Percentiles rank a stretch among this genome's conserved stretches.
These are phyloP conservation scores for Rhopalosiphum nymphaeae DNA, from an alignment of 2,888 invertebrate species.

Conservation along the genomic window DNA sequence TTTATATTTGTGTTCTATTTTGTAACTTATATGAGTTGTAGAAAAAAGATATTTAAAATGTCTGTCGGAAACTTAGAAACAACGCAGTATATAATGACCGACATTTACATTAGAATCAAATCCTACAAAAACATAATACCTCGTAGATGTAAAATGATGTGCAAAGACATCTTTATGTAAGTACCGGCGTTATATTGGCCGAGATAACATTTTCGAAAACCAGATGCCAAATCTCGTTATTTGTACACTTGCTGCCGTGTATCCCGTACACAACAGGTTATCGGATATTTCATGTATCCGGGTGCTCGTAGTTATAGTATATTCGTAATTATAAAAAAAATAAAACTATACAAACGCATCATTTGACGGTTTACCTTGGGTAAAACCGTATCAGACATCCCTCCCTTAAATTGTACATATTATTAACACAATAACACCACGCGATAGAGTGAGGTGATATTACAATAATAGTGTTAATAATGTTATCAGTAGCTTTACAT, in stretches of 20 bases:
- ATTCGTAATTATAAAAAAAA: background rate
- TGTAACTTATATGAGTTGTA: background rate
- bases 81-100: background rate
- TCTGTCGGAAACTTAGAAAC: background rate
- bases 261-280: background rate
- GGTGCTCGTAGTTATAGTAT: background rate
- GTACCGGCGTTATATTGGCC: background rate
- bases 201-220: background rate
- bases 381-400: constrained; percentile 5
- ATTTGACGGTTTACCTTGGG: background rate
- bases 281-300: background rate
- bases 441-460: background rate
- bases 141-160: background rate
- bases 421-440: background rate
- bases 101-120: background rate
- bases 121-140: background rate
- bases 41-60: background rate
- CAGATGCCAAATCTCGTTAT: constrained; percentile 4
- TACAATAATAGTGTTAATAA: too few relatives aligned
- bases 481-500: constrained; percentile 45
- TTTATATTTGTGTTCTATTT: background rate
- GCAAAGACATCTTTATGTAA: background rate
- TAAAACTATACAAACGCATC: background rate
- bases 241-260: background rate
- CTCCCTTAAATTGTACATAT: constrained; percentile 9